Evolutionary conservation across 2,797 vertebrate species (phyloP), one percentile per base, ranked within the genome.

Genomic region (Gastrophryne carolinensis): DNA sequence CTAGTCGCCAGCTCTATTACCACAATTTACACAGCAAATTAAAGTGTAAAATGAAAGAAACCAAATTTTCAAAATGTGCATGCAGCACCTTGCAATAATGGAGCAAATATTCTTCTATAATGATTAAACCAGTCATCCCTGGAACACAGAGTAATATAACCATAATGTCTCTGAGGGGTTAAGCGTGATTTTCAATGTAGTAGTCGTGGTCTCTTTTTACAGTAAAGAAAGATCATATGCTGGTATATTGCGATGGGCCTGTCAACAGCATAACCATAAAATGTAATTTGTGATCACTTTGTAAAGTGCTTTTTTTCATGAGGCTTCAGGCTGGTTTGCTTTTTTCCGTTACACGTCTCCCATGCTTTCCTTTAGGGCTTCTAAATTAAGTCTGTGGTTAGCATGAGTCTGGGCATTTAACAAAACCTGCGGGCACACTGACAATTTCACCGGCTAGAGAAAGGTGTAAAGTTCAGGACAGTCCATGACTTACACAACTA

Each of bases 391-490:
- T 73, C 0, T 81, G 56, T 37, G 71, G 6, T 17, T 44, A 74
- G 30, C 1, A 64, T 50, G 69, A 57, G 71, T 30, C 1, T 1
- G 50, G 11, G 75, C 24, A 2, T 15, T 81, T 50, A 35, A 17
- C 35, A 44, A 44, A 11, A 21, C 75, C 60, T 73, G 66, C 50
- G 9, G 26, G 19, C 21, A 72, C 5, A 17, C 24, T 75, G 72
- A 24, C 4, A 0, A 26, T 61, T 79, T 44, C 66, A 27, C 47
- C 58, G 57, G 49, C 19, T 29, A 37, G 7, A 17, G 52, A 30
- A 61, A 32, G 67, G 76, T 37, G 44, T n/a, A 80, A 75, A 2
- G 79, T 80, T 65, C 79, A 66, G 62, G 50, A 81, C 58, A 29
- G 67, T 15, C 57, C 58, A 75, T 66, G 67, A 67, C 57, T 66